Percentiles rank a stretch among this genome's conserved stretches.
phyloP scores from a whole-genome alignment of 2,888 invertebrate species.

The Microplitis manilae region DNA sequence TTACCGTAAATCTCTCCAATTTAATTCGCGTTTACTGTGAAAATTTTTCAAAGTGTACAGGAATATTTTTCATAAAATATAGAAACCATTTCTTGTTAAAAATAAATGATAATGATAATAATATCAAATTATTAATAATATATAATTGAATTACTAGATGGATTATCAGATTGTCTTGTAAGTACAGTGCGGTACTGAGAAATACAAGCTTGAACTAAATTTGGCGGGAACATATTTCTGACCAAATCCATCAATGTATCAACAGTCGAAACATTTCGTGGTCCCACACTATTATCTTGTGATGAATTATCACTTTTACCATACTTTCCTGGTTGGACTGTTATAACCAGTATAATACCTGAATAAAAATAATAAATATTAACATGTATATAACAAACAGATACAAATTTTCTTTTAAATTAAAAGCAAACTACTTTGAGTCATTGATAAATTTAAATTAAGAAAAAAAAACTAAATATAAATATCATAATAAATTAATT shows the following conservation, averaged over 20 bases:
- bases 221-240: slow-evolving; percentile 95
- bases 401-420: too few species aligned
- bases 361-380: slow-evolving; percentile 2
- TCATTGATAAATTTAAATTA: too few species aligned
- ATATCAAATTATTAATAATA: slow-evolving; percentile 23
- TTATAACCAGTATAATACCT: slow-evolving; percentile 89
- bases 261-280: slow-evolving; percentile 82
- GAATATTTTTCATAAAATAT: too few species aligned
- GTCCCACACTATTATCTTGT: slow-evolving; percentile 60
- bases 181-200: slow-evolving; percentile 77
- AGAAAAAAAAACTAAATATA: too few species aligned
- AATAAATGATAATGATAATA: neutral
- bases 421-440: neutral
- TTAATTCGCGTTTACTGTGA: too few species aligned
- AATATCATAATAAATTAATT: too few species aligned
- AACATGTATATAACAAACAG: too few species aligned
- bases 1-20: too few species aligned
- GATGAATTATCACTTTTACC: slow-evolving; percentile 68
- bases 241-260: slow-evolving; percentile 95
- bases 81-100: slow-evolving; percentile 28
- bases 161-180: slow-evolving; percentile 65
- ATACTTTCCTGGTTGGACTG: slow-evolving; percentile 85
- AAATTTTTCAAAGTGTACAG: too few species aligned
- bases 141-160: slow-evolving; percentile 46
- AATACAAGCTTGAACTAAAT: slow-evolving; percentile 89